Conservation (phyloP, 2,113 vertebrate genomes). For the Cacatua alba region DNA sequence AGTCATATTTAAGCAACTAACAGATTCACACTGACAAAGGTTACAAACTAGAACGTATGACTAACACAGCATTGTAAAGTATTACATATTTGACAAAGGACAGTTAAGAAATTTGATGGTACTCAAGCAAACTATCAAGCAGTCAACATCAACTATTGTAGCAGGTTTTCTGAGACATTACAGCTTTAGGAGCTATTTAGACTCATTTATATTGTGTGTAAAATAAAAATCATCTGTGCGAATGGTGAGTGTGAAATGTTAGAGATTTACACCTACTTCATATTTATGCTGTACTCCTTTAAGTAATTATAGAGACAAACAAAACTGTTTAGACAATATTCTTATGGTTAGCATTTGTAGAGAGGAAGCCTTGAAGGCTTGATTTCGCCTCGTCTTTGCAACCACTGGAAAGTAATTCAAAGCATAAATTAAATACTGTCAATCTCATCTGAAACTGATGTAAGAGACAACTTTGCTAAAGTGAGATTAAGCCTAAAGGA, state of each 20-base stretch:
- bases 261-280: slow-evolving; percentile 49
- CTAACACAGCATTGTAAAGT: background rate
- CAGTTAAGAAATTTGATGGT: background rate
- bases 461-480: background rate
- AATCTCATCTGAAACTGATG: background rate
- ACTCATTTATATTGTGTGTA: background rate
- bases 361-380: background rate
- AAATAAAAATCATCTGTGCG: slow-evolving; percentile 42
- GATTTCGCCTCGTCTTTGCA: background rate
- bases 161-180: background rate
- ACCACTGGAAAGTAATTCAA: background rate
- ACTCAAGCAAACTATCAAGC: background rate
- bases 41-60: background rate
- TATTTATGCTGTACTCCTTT: slow-evolving; percentile 20
- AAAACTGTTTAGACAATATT: background rate
- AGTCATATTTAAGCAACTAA: background rate
- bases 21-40: background rate
- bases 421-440: background rate
- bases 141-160: background rate
- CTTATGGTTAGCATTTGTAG: slow-evolving; percentile 29
- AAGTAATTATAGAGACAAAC: slow-evolving; percentile 18
- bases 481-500: background rate
- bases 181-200: slow-evolving; percentile 15
- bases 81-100: background rate
- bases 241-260: slow-evolving; percentile 5